Base-by-base conservation (phyloP, 2,113 vertebrate genomes). In the Sprattus sprattus region DNA sequence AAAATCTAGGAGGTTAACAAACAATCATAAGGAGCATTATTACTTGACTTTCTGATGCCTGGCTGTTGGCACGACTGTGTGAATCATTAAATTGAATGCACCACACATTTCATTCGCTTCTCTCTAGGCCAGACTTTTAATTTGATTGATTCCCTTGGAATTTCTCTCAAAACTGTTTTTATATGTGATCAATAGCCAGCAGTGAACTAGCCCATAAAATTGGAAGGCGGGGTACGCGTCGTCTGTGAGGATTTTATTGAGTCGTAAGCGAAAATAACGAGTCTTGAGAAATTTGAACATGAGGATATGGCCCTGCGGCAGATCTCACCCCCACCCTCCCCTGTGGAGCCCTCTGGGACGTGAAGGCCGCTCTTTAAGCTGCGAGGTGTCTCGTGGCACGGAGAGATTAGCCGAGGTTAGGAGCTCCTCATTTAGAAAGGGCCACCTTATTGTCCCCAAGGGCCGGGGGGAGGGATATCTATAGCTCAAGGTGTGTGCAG, bases 401-500 rank as follows among this genome's bases (percentile, higher is more conserved):
- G 28, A 32, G 71, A 78, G 71, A 78, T 78, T 78, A 78, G 32
- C 4, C 2, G 10, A 78, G 71, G 25, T 78, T 78, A 78, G 64
- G 11, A 25, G 64, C 64, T 71, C 64, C 13, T 71, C 64, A 71
- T 71, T 71, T 32, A 71, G 64, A 9, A 39, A 78, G 11, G 13
- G 71, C 71, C 71, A 78, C 11, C 25, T 78, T 28, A 78, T 78
- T 39, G 28, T 78, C 71, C 71, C 71, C 13, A 11, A 78, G 32
- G 71, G 32, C 11, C 1, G 71, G 10, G 32, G 4, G 44, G 67
- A 32, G 25, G 13, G 67, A 78, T 87, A 86, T 89, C 67, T 85
- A 75, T 83, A 89, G 84, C 84, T 80, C 64, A 81, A 85, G 80
- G 50, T 20, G 16, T 82, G 25, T 47, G 54, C 22, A 45, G 83